phyloP scores from a whole-genome alignment of 2,113 vertebrate genomes.

The Galeopterus variegatus region DNA sequence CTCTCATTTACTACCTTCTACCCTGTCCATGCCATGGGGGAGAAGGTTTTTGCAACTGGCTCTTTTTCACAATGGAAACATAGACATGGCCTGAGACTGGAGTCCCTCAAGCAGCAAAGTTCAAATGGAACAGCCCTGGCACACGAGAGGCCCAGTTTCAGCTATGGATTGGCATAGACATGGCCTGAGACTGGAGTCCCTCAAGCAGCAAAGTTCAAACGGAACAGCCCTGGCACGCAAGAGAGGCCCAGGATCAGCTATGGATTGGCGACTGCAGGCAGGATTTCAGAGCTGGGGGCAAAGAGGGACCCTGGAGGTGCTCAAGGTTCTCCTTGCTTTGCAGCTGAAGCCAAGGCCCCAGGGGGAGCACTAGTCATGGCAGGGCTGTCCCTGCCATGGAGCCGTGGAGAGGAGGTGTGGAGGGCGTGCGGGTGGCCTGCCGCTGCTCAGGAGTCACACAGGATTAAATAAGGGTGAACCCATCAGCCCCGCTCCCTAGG shows the following conservation, averaged over 20 bases:
- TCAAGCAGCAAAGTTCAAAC: too few relatives aligned
- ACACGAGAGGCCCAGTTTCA: not conserved
- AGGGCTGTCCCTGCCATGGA: not conserved
- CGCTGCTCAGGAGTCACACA: not conserved
- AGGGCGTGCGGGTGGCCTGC: not conserved
- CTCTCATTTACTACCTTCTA: not conserved
- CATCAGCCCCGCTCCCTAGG: not conserved
- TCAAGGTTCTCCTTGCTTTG: not conserved
- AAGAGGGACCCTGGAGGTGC: not conserved
- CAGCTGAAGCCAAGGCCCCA: fast-evolving
- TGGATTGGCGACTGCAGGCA: not conserved
- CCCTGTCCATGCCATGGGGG: not conserved
- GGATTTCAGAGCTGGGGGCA: not conserved
- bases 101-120: not conserved
- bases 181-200: not conserved
- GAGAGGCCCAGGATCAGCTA: not conserved
- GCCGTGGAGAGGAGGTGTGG: not conserved
- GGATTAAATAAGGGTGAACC: not conserved
- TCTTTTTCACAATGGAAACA: too few relatives aligned
- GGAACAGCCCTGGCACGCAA: not conserved
- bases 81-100: not conserved
- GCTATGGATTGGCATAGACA: not conserved
- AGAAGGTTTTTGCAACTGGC: not conserved
- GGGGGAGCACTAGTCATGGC: too few relatives aligned
- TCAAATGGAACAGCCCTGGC: not conserved